phyloP scores from a whole-genome alignment of 2,888 invertebrate species.

The Chalcis sispes region DNA sequence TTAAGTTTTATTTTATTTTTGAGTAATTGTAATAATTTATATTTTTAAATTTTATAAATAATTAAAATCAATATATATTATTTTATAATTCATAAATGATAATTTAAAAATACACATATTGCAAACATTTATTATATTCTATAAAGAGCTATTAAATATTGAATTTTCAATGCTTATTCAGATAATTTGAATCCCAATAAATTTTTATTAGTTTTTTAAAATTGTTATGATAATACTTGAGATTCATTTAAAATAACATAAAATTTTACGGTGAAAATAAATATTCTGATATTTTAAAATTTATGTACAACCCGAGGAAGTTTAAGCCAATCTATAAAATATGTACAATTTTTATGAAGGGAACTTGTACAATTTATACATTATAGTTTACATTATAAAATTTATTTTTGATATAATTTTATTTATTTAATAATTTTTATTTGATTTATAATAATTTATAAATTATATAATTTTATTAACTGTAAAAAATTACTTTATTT shows the following conservation, averaged over 20 bases:
- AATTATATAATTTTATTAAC: conserved; percentile 34
- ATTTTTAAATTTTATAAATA: too few species aligned
- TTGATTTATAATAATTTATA: conserved; percentile 18
- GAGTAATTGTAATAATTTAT: too few species aligned
- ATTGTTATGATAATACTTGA: conserved; percentile 17
- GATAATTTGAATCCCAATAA: too few species aligned
- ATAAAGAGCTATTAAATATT: too few species aligned
- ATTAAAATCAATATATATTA: too few species aligned
- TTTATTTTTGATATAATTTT: conserved; percentile 15
- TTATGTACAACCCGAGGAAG: conserved; percentile 44
- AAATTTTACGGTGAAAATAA: conserved; percentile 3
- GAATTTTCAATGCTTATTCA: too few species aligned
- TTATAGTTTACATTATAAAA: conserved; percentile 23
- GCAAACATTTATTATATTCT: too few species aligned
- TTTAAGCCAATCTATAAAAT: conserved; percentile 40
- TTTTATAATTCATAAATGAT: too few species aligned
- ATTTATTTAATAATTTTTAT: conserved; percentile 38
- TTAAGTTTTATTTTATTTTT: too few species aligned
- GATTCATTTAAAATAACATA: conserved; percentile 19
- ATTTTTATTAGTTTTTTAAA: too few species aligned
- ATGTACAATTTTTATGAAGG: conserved; percentile 30
- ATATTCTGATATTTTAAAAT: conserved; percentile 18
- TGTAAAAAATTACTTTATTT: too few species aligned
- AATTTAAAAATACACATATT: too few species aligned
- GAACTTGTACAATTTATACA: conserved; percentile 47